These are phyloP conservation scores for Philotrypesis tridentata DNA, from an alignment of 1,140 invertebrate species.

Conservation along the genomic window DNA sequence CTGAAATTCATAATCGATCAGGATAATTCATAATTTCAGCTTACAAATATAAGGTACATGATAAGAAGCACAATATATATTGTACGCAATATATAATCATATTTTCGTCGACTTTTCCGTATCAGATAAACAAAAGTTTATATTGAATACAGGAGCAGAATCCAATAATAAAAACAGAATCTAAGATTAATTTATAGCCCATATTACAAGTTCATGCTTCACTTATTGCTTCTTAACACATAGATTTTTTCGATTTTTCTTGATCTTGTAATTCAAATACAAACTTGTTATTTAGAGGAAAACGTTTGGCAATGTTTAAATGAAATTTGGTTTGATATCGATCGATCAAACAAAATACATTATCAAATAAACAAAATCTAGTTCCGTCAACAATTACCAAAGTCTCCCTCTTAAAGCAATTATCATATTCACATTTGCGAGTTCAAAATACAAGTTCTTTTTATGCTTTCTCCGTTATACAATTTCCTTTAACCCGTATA, in stretches of 20 bases:
- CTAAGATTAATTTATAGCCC: conserved; percentile 7
- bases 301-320: not conserved
- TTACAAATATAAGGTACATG: conserved; percentile 6
- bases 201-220: conserved; percentile 17
- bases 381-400: not conserved
- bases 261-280: not conserved
- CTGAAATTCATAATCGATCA: conserved; percentile 22
- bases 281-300: not conserved
- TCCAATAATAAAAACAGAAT: conserved; percentile 25
- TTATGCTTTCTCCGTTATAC: not conserved
- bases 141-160: conserved; percentile 7
- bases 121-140: not conserved
- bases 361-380: not conserved
- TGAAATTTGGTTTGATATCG: not conserved
- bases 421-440: conserved; percentile 27
- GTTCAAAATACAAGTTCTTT: conserved; percentile 26
- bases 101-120: conserved; percentile 23
- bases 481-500: conserved; percentile 32
- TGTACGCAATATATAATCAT: conserved; percentile 22
- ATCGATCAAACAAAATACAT: not conserved
- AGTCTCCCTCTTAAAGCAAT: not conserved
- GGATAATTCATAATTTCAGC: not conserved
- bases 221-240: conserved; percentile 46
- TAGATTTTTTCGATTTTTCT: not conserved
- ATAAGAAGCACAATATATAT: conserved; percentile 5